Conservation (phyloP, 2,113 vertebrate genomes). For the Diphyllodes magnificus region DNA sequence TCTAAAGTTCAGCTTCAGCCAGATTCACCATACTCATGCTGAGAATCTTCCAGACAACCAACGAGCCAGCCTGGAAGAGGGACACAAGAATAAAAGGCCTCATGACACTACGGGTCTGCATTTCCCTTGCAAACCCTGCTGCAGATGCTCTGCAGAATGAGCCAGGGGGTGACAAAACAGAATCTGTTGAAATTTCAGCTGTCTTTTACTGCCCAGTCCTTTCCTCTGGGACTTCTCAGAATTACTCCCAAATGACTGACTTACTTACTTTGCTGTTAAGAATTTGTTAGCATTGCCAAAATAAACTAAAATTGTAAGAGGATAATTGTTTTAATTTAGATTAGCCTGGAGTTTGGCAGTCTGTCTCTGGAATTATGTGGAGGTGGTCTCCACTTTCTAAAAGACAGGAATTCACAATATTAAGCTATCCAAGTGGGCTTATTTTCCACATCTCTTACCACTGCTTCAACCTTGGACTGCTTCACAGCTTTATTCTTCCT, state of each 20-base stretch:
- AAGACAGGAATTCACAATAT: background rate
- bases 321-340: slow-evolving; percentile 38
- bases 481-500: background rate
- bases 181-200: background rate
- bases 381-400: background rate
- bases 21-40: background rate
- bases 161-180: background rate
- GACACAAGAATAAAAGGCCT: background rate
- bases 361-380: background rate
- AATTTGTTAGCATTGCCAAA: slow-evolving; percentile 13
- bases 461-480: background rate
- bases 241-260: background rate
- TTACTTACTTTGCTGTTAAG: background rate
- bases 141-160: background rate
- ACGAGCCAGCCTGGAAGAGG: background rate
- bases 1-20: background rate
- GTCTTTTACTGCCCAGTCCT: background rate
- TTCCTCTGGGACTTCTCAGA: background rate
- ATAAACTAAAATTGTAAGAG: slow-evolving; percentile 26
- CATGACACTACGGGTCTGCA: background rate
- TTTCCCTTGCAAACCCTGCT: background rate
- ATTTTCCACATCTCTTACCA: background rate
- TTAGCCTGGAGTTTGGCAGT: background rate
- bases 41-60: background rate
- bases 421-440: background rate